Evolutionary conservation across 92 coral and sea anemone species (phyloP), one percentile per base, ranked within the genome.

Genomic region (Anthopleura xanthogrammica): DNA sequence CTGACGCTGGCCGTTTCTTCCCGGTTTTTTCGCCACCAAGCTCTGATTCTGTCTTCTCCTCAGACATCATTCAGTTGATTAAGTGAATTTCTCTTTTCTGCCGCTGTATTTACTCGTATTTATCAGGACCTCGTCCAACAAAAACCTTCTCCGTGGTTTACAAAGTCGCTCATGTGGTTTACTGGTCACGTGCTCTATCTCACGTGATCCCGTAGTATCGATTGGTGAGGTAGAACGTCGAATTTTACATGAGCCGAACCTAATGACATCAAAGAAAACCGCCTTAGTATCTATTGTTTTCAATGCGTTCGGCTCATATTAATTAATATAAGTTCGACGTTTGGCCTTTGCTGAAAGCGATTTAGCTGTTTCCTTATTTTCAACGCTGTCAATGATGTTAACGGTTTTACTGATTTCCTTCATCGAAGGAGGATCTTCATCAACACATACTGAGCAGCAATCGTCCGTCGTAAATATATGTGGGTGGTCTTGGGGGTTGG

Each of bases 181-280:
- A 50, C 54, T 60, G 65, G 65, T 60, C 65, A 60, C 65, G 65
- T 71, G 76, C 76, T 71, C 76, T 13, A 3, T 86, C 86, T 89
- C 91, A 88, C 80, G 88, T 86, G 84, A 81, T 80, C 86, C 86
- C 87, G 11, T 50, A 85, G 40, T 75, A 85, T 76, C 58, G 89
- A 85, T 57, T 89, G 87, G 81, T 89, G 88, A 88, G 82, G 88
- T 60, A 85, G 64, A 58, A 58, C 12, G 54, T 50, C 36, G 36
- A 29, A 29, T 29, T 29, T 29, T 29, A 29, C 36, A 29, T 29
- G 0, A 29, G 36, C 36, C 36, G 36, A 29, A 29, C 36, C 36
- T 29, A 29, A 29, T 29, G 36, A 29, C 36, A 29, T 29, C 36
- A 29, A 29, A 29, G 36, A 29, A 29, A 29, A 29, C 36, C 36